Base-by-base conservation (phyloP, 2,113 vertebrate species). In the Amphiprion percula region DNA sequence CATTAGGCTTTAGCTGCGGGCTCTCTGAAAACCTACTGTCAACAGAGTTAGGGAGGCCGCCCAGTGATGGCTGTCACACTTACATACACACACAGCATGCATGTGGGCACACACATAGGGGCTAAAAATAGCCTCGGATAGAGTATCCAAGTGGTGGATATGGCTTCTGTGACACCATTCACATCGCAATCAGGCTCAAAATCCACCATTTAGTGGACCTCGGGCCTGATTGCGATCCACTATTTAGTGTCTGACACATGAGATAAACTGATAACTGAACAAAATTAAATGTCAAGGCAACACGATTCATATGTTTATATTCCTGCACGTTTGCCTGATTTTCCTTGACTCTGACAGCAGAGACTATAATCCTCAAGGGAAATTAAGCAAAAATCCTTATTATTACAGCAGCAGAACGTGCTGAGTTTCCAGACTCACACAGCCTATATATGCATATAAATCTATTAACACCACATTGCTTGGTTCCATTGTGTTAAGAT, bases 1-100 rank as follows among this genome's bases (percentile, higher is more conserved):
- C 80, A 93, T 93, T 91, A 87, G 85, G 83, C 80, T 87, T 87
- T 88, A 85, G 88, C 89, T 84, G 71, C 74, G 70, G 88, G 82
- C 86, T 85, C 63, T 87, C 72, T 83, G 76, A 82, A 91, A 90
- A 84, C 72, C 83, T 79, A 90, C 85, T 87, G 82, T 85, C 83
- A 89, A 90, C 65, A 80, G 80, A 82, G 77, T 80, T 78, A 80
- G 53, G 33, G 65, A 69, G 77, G 72, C 79, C 69, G 68, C 78
- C 62, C 82, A 66, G 56, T 85, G 87, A 91, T 68, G 86, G 80
- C 81, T 80, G 86, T 84, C 86, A 90, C 86, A 87, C 77, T 80
- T 76, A 63, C 28, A 67, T 72, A 62, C 68, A 76, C 70, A 65
- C 30, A 9, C 17, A 49, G 23, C 70, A 79, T n/a, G 44, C 37